Percentiles rank a stretch among this genome's conserved stretches.
phyloP scores from a whole-genome alignment of 2,888 invertebrate species.

The Cryptus viduatorius region DNA sequence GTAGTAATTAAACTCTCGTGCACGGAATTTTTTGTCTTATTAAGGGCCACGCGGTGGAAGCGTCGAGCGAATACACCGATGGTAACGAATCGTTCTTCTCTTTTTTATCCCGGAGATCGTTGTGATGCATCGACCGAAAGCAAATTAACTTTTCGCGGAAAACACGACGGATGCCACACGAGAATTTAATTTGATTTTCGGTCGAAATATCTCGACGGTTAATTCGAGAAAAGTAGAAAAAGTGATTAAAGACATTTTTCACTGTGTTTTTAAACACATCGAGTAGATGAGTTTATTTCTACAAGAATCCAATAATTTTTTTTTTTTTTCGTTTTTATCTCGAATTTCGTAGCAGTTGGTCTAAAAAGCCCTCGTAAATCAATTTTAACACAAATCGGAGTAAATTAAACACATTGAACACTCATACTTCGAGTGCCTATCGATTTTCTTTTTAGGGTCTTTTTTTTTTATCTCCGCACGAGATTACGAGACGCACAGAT shows the following conservation, averaged over 20 bases:
- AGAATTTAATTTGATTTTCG: too few species aligned
- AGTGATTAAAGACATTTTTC: too few species aligned
- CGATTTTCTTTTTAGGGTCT: not conserved
- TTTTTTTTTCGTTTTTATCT: not conserved
- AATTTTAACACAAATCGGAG: slow-evolving; percentile 10
- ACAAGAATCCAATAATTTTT: not conserved
- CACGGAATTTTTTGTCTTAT: not conserved
- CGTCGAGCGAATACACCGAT: too few species aligned
- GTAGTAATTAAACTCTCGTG: not conserved
- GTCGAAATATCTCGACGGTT: too few species aligned
- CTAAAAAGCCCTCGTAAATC: slow-evolving; percentile 9
- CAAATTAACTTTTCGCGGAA: too few species aligned
- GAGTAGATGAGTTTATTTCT: too few species aligned
- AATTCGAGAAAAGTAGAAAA: too few species aligned
- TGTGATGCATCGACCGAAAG: too few species aligned
- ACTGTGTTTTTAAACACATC: too few species aligned
- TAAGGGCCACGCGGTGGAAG: not conserved
- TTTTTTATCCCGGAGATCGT: not conserved
- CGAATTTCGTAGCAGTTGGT: not conserved
- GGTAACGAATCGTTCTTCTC: too few species aligned
- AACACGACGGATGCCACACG: too few species aligned
- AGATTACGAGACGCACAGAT: not conserved
- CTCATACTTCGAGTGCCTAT: not conserved
- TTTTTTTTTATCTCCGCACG: not conserved
- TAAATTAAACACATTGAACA: not conserved